These are phyloP conservation scores for Pygocentrus nattereri DNA, from an alignment of 2,797 vertebrate genomes.

Conservation along the genomic window DNA sequence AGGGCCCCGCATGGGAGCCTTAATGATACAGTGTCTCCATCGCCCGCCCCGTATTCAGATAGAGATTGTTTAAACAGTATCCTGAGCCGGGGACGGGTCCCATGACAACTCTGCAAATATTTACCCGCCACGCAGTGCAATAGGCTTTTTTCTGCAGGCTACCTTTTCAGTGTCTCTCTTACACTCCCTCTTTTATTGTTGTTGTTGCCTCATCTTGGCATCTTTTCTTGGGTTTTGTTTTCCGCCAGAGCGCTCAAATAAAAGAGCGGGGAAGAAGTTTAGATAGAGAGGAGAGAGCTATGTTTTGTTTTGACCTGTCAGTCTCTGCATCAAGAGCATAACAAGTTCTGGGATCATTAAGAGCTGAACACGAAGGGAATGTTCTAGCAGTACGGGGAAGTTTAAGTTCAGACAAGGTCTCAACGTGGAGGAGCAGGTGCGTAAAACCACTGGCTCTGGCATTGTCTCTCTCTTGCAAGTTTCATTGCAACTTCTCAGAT, in stretches of 20 bases:
- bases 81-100: conserved; percentile 79
- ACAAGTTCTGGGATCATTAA: conserved; percentile 45
- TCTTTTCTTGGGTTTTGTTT: conserved; percentile 52
- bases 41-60: conserved; percentile 73
- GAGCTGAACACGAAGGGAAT: conserved; percentile 44
- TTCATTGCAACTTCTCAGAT: neutral
- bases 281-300: conserved; percentile 24
- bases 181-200: conserved; percentile 53
- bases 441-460: neutral
- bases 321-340: conserved; percentile 24
- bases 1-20: conserved; percentile 76
- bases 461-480: neutral
- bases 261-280: conserved; percentile 12
- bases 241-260: conserved; percentile 38
- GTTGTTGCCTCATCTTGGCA: conserved; percentile 65
- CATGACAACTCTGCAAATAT: conserved; percentile 87
- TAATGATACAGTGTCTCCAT: conserved; percentile 78
- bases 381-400: conserved; percentile 14
- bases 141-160: conserved; percentile 70
- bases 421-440: conserved; percentile 2
- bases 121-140: conserved; percentile 74
- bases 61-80: conserved; percentile 84
- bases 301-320: conserved; percentile 36
- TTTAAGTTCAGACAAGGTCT: conserved; percentile 38
- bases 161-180: conserved; percentile 72